phyloP scores from a whole-genome alignment of 37 sponge, comb jelly and placozoan genomes.

The Mnemiopsis leidyi region DNA sequence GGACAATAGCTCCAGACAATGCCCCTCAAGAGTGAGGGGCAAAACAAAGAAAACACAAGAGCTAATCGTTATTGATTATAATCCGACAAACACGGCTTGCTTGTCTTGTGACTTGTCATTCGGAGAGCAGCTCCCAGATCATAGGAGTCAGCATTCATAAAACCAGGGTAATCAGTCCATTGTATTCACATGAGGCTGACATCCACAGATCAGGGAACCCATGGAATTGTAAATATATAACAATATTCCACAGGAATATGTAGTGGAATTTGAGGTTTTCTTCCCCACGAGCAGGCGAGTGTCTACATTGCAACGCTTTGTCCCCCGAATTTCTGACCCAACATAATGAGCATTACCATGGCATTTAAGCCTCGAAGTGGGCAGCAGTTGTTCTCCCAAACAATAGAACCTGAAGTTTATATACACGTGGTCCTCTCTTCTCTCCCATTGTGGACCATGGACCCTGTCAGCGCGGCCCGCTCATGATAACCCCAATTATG shows the following conservation, averaged over 20 bases:
- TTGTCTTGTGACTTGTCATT: constrained; percentile 31
- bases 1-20: not conserved
- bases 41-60: constrained; percentile 7
- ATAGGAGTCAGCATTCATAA: constrained; percentile 1
- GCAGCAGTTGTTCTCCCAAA: not conserved
- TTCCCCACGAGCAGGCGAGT: not conserved
- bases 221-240: not conserved
- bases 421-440: not conserved
- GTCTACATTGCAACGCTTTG: not conserved
- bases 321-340: not conserved
- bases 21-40: not conserved
- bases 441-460: not conserved
- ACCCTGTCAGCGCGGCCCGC: not conserved
- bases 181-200: not conserved
- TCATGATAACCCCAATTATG: not conserved
- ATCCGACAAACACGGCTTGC: not conserved
- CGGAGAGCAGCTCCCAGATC: not conserved
- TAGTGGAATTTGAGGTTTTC: not conserved
- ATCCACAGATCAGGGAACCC: not conserved
- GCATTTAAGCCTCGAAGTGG: not conserved
- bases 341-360: not conserved
- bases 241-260: not conserved
- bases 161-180: not conserved
- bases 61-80: constrained; percentile 60
- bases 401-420: not conserved